Evolutionary conservation across 1,140 invertebrate genomes (phyloP), one percentile per base, ranked within the genome.

Genomic region (Pristionchus pacificus): DNA sequence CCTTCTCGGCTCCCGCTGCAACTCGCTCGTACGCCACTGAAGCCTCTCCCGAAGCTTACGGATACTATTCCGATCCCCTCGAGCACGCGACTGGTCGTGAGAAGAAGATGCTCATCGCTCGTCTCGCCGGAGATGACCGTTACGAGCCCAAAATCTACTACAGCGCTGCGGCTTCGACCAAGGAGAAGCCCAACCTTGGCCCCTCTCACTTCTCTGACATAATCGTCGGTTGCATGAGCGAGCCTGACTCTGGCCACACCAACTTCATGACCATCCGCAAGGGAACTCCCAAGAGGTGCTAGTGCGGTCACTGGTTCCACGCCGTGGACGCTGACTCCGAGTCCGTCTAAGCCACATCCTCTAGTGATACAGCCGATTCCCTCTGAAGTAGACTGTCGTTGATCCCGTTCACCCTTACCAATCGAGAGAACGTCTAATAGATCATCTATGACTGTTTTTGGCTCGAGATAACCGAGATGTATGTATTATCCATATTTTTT

Each of bases 261-360:
- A 91, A 90, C 80, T 98, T 92, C 91, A 94, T 97, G 90, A 93
- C 92, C 91, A 84, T 98, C 76, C 89, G 95, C 84, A 88, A 90
- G 84, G 93, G 91, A 24, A 88, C 90, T 76, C 89, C 92, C 49
- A 91, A 91, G 79, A 90, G 95, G 74, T 97, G 95, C 83, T 67
- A 74, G 66, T 74, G 73, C 63, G 95, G 95, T 55, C 88, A 95
- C 84, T 98, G 93, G 93, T 98, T 94, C 87, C 93, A 95, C 87
- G 86, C 97, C 75, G 88, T 90, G 57, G 89, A 92, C 74, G 83
- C 81, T 24, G 82, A 86, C 67, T 85, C 85, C 58, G 78, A 85
- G 65, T 85, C 75, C 84, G 84, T 90, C 88, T 19, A 92, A 87
- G 30, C 60, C 19, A 57, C 55, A n/a, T n/a, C n/a, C n/a, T n/a